phyloP scores from a whole-genome alignment of 2,888 invertebrate genomes.

The Auanema freiburgensis region DNA sequence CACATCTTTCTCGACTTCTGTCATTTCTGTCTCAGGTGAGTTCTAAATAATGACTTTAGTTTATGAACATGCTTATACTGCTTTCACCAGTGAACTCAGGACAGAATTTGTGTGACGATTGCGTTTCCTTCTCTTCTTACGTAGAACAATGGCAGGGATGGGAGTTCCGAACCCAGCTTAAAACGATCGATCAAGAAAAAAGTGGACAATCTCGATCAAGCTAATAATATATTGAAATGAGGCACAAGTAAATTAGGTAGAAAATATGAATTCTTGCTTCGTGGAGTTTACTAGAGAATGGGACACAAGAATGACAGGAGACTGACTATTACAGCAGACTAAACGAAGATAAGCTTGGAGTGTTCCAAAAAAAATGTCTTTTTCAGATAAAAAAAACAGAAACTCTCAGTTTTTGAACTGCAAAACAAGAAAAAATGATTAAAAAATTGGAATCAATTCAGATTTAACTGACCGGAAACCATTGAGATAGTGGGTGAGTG shows the following conservation, averaged over 20 bases:
- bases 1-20: slow-evolving; percentile 14
- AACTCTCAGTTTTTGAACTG: too few species aligned
- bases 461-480: too few species aligned
- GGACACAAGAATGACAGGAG: slow-evolving; percentile 7
- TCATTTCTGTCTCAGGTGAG: not conserved
- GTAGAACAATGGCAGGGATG: slow-evolving; percentile 55
- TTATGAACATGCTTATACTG: not conserved
- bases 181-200: slow-evolving; percentile 11
- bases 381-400: too few species aligned
- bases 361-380: too few species aligned
- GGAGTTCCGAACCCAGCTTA: slow-evolving; percentile 54
- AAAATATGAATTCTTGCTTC: slow-evolving; percentile 17
- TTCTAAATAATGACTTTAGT: slow-evolving; percentile 5
- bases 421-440: too few species aligned
- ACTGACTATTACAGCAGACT: not conserved
- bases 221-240: slow-evolving; percentile 2
- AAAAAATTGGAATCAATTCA: too few species aligned
- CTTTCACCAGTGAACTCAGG: slow-evolving; percentile 18
- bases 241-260: slow-evolving; percentile 13
- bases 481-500: too few species aligned
- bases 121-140: slow-evolving; percentile 51
- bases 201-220: not conserved
- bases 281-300: slow-evolving; percentile 10
- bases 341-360: slow-evolving; percentile 1
- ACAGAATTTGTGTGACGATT: slow-evolving; percentile 41